Evolutionary conservation across 2,888 invertebrate species (phyloP).

Genomic region (Petrolisthes manimaculis): DNA sequence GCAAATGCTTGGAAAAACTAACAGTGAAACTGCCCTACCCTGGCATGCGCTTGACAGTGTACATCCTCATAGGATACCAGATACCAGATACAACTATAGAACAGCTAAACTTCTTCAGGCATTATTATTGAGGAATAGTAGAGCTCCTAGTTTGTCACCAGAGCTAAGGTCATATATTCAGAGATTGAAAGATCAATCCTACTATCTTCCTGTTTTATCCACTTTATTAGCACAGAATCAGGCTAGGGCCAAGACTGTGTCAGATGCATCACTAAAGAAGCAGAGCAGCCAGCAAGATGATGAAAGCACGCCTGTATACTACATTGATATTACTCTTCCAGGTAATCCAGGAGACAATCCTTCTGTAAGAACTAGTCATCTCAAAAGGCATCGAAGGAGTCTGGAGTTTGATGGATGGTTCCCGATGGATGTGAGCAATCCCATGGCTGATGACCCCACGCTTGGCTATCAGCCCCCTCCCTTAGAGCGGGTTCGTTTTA

Average conservation of each 20-base stretch:
- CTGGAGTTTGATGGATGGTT: slow-evolving; percentile 64
- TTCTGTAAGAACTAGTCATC: slow-evolving; percentile 26
- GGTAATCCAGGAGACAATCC: slow-evolving; percentile 44
- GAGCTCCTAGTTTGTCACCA: slow-evolving; percentile 17
- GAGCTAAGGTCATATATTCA: not conserved
- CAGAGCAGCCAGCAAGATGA: not conserved
- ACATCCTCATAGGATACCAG: not conserved
- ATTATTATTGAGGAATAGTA: slow-evolving; percentile 20
- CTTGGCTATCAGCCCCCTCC: slow-evolving; percentile 61
- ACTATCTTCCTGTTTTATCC: slow-evolving; percentile 40
- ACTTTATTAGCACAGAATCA: not conserved
- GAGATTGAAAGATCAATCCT: slow-evolving; percentile 24
- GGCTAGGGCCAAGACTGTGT: not conserved
- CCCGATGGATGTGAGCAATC: slow-evolving; percentile 60
- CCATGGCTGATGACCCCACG: slow-evolving; percentile 61
- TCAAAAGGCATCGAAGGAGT: slow-evolving; percentile 32
- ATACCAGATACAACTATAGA: slow-evolving; percentile 7
- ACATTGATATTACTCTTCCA: slow-evolving; percentile 66
- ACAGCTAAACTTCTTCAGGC: not conserved
- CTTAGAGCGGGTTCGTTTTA: slow-evolving; percentile 60
- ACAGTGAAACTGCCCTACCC: slow-evolving; percentile 24
- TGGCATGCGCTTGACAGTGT: slow-evolving; percentile 10
- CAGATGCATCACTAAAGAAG: not conserved
- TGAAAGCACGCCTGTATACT: slow-evolving; percentile 46
- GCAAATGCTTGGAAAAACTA: slow-evolving; percentile 36